These are phyloP conservation scores for Lacanobia oleracea DNA, from an alignment of 2,888 invertebrate species.

Conservation along the genomic window DNA sequence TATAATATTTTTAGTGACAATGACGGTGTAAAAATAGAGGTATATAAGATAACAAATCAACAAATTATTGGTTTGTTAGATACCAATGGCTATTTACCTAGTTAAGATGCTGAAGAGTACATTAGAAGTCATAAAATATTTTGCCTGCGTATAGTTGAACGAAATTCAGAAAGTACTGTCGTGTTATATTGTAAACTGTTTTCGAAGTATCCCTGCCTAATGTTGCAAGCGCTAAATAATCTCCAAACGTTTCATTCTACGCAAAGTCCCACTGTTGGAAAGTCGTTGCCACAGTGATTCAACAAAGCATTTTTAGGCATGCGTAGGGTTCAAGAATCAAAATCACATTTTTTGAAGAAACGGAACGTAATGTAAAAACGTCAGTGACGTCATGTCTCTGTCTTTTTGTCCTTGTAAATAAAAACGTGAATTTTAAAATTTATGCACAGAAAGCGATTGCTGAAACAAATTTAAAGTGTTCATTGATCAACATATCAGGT, in stretches of 20 bases:
- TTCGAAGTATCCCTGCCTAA: constrained; percentile 2
- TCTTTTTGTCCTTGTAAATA: constrained; percentile 74
- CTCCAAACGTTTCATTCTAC: constrained; percentile 44
- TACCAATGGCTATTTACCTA: background rate
- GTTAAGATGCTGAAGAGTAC: background rate
- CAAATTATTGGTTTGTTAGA: too few species aligned
- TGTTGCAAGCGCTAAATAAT: constrained; percentile 38
- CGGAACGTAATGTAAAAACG: constrained; percentile 62
- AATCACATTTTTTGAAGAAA: constrained; percentile 5
- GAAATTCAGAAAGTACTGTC: background rate
- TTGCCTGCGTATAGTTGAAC: background rate
- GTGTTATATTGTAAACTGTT: background rate
- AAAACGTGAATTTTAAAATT: constrained; percentile 70
- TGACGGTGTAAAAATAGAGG: background rate
- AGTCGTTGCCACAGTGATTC: background rate
- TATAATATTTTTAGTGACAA: background rate
- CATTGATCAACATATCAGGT: constrained; percentile 46
- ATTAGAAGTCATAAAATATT: too few species aligned
- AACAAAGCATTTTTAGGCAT: constrained; percentile 33
- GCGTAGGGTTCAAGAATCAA: background rate
- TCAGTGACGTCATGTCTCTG: constrained; percentile 68
- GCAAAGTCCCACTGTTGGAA: constrained; percentile 9
- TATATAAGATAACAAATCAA: background rate
- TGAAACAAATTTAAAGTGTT: constrained; percentile 41
- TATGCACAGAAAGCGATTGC: constrained; percentile 56